phyloP scores from a whole-genome alignment of 2,113 vertebrate genomes.

The Copsychus sechellarum region DNA sequence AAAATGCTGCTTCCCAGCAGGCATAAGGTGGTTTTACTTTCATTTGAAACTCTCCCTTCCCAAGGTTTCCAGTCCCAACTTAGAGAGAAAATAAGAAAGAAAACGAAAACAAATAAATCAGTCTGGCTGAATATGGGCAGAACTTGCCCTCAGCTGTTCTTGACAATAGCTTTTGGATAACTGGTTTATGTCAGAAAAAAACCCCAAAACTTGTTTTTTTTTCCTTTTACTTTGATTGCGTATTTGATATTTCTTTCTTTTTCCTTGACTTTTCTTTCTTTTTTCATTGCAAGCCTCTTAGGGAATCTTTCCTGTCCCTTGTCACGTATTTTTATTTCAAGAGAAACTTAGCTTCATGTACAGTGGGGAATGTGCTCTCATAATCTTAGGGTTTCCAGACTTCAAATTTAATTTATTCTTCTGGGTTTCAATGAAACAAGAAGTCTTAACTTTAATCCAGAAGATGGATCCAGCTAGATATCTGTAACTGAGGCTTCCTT shows the following conservation, averaged over 20 bases:
- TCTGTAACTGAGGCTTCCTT: neutral
- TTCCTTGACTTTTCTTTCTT: neutral
- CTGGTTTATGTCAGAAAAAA: neutral
- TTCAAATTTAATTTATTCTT: neutral
- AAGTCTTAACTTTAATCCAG: neutral
- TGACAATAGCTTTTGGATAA: neutral
- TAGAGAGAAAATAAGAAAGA: neutral
- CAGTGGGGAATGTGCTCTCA: rapidly evolving
- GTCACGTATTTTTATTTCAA: neutral
- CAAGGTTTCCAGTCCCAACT: neutral
- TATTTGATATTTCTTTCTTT: neutral
- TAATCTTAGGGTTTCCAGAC: neutral
- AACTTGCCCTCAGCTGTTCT: neutral
- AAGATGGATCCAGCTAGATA: neutral
- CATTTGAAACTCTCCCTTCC: neutral
- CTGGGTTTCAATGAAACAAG: neutral
- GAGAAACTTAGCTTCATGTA: neutral
- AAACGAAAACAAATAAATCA: neutral
- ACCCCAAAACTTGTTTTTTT: neutral
- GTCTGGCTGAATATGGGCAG: neutral
- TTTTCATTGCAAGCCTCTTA: neutral
- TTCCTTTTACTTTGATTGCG: neutral
- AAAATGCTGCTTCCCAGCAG: neutral
- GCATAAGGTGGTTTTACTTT: slow-evolving; percentile 8
- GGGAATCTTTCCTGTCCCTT: neutral